Conservation (phyloP, 2,888 invertebrate species). For the Scaptomyza reducta region DNA sequence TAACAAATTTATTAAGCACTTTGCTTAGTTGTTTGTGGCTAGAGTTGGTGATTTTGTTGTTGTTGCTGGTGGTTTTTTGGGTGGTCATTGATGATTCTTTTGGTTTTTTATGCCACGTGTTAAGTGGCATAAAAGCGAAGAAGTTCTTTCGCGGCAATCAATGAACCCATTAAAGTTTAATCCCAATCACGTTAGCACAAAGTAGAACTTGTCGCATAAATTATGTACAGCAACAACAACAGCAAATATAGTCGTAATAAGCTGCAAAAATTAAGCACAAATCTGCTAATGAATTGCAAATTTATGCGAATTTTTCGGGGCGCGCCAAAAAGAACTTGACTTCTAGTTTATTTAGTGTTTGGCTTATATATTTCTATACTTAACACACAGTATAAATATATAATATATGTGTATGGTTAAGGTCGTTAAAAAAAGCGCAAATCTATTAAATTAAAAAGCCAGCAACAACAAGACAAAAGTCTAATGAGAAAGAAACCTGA, state of each 20-base stretch:
- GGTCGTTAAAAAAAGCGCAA: constrained; percentile 66
- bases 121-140: constrained; percentile 45
- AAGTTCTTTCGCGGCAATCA: constrained; percentile 58
- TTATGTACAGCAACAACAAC: constrained; percentile 59
- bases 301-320: constrained; percentile 69
- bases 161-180: constrained; percentile 77
- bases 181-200: constrained; percentile 77
- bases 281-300: constrained; percentile 74
- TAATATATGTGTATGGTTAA: constrained; percentile 8
- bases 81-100: constrained; percentile 68
- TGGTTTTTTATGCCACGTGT: constrained; percentile 59
- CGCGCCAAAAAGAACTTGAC: constrained; percentile 79
- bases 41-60: constrained; percentile 12
- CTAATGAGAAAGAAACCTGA: constrained; percentile 76
- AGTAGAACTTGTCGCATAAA: constrained; percentile 77
- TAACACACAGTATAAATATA: neutral
- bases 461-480: constrained; percentile 52
- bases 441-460: constrained; percentile 71
- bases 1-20: constrained; percentile 80
- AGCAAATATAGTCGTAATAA: constrained; percentile 44
- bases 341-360: constrained; percentile 73
- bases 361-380: constrained; percentile 17
- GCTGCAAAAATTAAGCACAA: constrained; percentile 66
- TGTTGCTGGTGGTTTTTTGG: constrained; percentile 30
- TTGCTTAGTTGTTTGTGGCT: constrained; percentile 36